Percentiles rank a stretch among this genome's conserved stretches.
These are phyloP conservation scores for Megathymus violae DNA, from an alignment of 1,140 invertebrate genomes.

Conservation along the genomic window DNA sequence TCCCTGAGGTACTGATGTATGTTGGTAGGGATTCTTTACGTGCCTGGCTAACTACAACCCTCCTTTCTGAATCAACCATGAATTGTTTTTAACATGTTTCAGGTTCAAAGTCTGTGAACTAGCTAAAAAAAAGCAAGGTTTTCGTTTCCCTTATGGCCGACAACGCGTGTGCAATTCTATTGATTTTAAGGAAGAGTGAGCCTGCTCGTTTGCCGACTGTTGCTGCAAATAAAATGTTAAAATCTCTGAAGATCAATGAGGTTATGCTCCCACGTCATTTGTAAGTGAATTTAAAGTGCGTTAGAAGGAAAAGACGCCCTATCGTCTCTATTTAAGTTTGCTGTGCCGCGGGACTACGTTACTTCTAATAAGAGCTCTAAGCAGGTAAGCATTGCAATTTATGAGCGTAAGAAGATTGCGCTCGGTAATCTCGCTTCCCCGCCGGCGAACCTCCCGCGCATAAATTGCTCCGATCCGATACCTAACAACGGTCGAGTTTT, in stretches of 20 bases:
- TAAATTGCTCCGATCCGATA: conserved; percentile 49
- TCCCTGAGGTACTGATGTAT: no score
- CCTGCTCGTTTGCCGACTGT: no score
- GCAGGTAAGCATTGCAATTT: conserved; percentile 64
- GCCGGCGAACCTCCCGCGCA: conserved; percentile 38
- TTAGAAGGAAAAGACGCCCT: conserved; percentile 18
- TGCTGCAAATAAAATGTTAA: no score
- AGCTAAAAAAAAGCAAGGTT: no score
- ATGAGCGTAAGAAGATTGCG: conserved; percentile 71
- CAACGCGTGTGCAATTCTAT: no score
- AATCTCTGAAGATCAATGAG: conserved; percentile 8
- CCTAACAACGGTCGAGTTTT: conserved; percentile 47
- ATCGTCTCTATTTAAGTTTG: conserved; percentile 37
- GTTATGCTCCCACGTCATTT: conserved; percentile 11
- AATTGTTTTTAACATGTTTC: no score
- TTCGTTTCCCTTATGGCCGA: no score
- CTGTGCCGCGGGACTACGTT: conserved; percentile 38
- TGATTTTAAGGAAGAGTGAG: no score
- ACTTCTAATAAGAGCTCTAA: conserved; percentile 54
- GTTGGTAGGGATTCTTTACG: no score
- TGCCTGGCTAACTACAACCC: no score
- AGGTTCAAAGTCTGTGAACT: no score
- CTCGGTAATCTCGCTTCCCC: conserved; percentile 55
- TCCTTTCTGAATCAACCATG: no score
- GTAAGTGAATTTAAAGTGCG: conserved; percentile 14